These are phyloP conservation scores for Vulpes ferrilata DNA, from an alignment of 2,113 vertebrate species.

Conservation along the genomic window DNA sequence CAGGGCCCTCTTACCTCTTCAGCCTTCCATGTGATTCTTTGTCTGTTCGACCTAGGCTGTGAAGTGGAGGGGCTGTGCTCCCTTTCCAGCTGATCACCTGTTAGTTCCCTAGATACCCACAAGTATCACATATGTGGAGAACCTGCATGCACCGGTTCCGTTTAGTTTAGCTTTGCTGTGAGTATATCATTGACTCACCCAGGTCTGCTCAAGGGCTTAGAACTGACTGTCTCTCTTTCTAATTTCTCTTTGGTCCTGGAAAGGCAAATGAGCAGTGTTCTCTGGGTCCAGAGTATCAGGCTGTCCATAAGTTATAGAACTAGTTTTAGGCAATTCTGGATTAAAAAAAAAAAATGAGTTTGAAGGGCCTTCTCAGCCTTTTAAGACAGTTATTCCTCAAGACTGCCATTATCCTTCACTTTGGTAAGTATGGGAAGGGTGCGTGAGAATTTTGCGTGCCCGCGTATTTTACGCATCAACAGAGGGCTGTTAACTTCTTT, in stretches of 20 bases:
- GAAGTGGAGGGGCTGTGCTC: neutral
- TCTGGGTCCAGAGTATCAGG: neutral
- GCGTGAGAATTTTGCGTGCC: neutral
- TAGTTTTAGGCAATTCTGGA: neutral
- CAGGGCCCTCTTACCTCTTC: neutral
- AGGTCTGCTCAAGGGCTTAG: neutral
- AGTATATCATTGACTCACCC: neutral
- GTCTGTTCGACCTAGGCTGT: neutral
- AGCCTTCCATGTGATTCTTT: neutral
- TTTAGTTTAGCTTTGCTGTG: neutral
- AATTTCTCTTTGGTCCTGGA: neutral
- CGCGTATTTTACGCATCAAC: neutral
- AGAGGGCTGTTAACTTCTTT: neutral
- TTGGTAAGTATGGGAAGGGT: neutral
- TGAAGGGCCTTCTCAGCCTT: neutral
- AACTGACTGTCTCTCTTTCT: neutral
- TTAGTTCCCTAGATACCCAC: neutral
- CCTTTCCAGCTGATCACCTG: neutral
- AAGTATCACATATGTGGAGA: neutral
- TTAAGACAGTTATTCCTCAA: neutral
- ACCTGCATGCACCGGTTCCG: neutral
- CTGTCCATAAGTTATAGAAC: neutral
- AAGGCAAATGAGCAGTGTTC: neutral
- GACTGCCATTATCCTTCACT: neutral
- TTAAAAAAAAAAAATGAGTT: neutral